phyloP scores from a whole-genome alignment of 2,797 vertebrate genomes.

The Sternotherus odoratus region DNA sequence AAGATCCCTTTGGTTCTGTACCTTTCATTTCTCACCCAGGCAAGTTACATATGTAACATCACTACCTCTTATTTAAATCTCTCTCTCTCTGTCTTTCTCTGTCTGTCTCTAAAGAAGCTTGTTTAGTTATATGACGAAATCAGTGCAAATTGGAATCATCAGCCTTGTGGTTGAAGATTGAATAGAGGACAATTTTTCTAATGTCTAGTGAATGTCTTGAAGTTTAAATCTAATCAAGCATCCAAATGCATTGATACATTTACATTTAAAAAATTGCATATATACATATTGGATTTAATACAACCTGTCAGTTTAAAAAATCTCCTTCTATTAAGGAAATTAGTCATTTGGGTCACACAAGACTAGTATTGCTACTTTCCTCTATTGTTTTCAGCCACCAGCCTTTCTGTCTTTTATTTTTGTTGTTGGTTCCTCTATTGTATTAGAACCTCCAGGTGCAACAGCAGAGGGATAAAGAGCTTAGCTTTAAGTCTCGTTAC shows the following conservation, averaged over 20 bases:
- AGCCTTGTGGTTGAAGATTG: background rate
- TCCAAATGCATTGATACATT: background rate
- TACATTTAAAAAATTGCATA: rapidly evolving
- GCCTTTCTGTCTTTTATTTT: background rate
- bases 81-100: background rate
- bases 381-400: background rate
- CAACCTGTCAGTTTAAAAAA: background rate
- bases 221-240: rapidly evolving
- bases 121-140: background rate
- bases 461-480: background rate
- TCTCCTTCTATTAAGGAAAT: background rate
- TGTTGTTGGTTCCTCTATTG: background rate
- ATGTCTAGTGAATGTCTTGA: background rate
- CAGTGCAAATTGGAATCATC: background rate
- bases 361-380: background rate
- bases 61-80: constrained; percentile 31
- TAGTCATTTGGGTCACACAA: background rate
- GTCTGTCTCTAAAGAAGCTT: background rate
- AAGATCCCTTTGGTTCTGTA: constrained; percentile 96
- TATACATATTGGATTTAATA: rapidly evolving
- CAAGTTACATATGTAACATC: constrained; percentile 87
- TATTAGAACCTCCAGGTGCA: background rate
- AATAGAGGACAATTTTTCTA: background rate
- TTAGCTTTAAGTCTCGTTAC: background rate
- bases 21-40: constrained; percentile 96